phyloP scores from a whole-genome alignment of 2,113 vertebrate species.

The Boleophthalmus pectinirostris region DNA sequence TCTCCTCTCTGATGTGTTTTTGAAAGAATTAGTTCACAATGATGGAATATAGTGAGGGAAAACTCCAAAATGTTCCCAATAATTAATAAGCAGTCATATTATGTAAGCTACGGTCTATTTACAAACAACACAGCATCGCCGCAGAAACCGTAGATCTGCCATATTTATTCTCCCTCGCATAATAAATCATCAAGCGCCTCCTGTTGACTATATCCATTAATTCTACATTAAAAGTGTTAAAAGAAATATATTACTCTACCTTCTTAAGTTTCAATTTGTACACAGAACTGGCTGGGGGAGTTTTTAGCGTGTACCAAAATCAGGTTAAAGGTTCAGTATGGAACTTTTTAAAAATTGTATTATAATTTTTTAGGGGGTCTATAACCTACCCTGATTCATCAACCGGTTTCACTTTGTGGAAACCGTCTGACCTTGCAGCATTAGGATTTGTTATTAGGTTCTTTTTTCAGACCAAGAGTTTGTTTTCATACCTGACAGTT shows the following conservation, averaged over 20 bases:
- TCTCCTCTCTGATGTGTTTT: background rate
- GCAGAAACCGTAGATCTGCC: constrained; percentile 12
- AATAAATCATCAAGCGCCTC: constrained; percentile 23
- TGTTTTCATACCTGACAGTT: too few relatives aligned
- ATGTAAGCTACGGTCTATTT: constrained; percentile 28
- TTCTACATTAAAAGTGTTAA: constrained; percentile 8
- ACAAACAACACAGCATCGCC: constrained; percentile 11
- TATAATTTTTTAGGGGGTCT: too few relatives aligned
- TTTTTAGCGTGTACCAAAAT: background rate
- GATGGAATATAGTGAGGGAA: constrained; percentile 33
- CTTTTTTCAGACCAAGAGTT: too few relatives aligned
- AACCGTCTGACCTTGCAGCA: too few relatives aligned
- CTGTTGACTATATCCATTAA: background rate
- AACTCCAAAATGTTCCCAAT: constrained; percentile 13
- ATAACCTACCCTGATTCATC: too few relatives aligned
- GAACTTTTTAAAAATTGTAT: too few relatives aligned
- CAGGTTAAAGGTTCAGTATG: background rate
- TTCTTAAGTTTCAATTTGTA: background rate
- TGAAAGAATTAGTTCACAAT: constrained; percentile 45
- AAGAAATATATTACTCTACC: background rate
- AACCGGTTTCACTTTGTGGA: too few relatives aligned
- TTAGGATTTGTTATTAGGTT: too few relatives aligned
- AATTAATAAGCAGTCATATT: constrained; percentile 35
- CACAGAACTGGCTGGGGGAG: background rate
- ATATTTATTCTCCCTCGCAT: constrained; percentile 35